phyloP scores from a whole-genome alignment of 2,888 invertebrate species.

The Ypsolopha scabrella region DNA sequence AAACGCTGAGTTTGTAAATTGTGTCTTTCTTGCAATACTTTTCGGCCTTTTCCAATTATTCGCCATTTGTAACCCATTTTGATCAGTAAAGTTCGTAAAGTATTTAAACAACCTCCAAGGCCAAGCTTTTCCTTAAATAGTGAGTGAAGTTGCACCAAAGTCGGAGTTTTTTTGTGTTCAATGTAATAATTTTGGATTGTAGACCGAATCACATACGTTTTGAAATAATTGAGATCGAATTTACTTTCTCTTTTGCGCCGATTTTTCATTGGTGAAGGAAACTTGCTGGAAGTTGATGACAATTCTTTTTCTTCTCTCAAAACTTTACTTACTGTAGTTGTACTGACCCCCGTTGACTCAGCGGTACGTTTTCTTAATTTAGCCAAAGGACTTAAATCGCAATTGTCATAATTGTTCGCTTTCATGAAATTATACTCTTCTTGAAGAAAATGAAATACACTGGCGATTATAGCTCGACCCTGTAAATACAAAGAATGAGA shows the following conservation, averaged over 20 bases:
- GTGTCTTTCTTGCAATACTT: neutral
- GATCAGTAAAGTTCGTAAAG: neutral
- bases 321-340: neutral
- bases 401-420: neutral
- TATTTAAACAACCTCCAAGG: constrained; percentile 1
- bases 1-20: neutral
- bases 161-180: constrained; percentile 6
- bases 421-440: constrained; percentile 3
- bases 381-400: constrained; percentile 5
- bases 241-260: constrained; percentile 3
- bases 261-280: constrained; percentile 9
- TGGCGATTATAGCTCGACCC: constrained; percentile 1
- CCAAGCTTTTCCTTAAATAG: constrained; percentile 4
- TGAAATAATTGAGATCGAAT: neutral
- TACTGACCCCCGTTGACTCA: constrained; percentile 1
- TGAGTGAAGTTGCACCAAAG: constrained; percentile 2
- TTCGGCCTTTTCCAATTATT: neutral
- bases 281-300: constrained; percentile 7
- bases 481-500: neutral
- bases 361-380: constrained; percentile 3
- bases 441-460: constrained; percentile 1
- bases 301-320: constrained; percentile 4
- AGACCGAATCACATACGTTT: constrained; percentile 2
- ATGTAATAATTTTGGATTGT: neutral
- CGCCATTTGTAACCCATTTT: constrained; percentile 3